These are phyloP conservation scores for Lucilia cuprina DNA, from an alignment of 1,140 invertebrate species.

Conservation along the genomic window DNA sequence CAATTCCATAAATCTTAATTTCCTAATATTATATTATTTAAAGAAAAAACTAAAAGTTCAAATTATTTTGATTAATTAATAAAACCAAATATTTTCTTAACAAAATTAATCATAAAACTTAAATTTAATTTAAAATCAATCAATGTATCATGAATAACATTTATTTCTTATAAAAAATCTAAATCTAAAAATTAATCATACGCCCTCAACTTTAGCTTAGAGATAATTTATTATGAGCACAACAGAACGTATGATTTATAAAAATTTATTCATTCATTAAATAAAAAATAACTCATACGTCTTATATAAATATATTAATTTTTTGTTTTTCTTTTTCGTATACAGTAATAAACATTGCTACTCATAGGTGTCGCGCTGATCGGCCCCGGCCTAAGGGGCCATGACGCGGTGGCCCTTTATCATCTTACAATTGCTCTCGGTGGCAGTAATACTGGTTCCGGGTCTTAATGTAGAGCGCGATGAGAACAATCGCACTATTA, in stretches of 20 bases:
- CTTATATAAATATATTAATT: background rate
- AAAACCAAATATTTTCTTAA: too few species aligned
- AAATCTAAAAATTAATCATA: background rate
- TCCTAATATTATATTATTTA: too few species aligned
- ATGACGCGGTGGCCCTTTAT: conserved; percentile 64
- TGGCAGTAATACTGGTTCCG: conserved; percentile 49
- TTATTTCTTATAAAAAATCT: too few species aligned
- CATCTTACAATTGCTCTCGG: conserved; percentile 62
- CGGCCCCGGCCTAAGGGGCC: conserved; percentile 63
- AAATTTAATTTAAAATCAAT: too few species aligned
- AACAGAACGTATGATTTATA: background rate
- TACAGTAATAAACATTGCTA: conserved; percentile 57
- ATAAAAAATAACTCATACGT: background rate
- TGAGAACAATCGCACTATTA: conserved; percentile 61
- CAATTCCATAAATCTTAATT: too few species aligned
- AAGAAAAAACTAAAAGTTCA: too few species aligned
- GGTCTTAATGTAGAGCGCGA: conserved; percentile 45
- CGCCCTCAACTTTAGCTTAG: background rate
- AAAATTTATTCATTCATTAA: background rate
- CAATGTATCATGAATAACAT: too few species aligned
- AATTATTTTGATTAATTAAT: too few species aligned
- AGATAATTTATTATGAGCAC: background rate
- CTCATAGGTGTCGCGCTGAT: conserved; percentile 63
- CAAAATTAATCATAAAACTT: too few species aligned
- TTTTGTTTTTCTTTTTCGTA: conserved; percentile 27